A percentile compares a stretch with the other conserved stretches of the same genome.
phyloP scores from a whole-genome alignment of 2,113 vertebrate genomes.

The Hirundichthys speculiger region DNA sequence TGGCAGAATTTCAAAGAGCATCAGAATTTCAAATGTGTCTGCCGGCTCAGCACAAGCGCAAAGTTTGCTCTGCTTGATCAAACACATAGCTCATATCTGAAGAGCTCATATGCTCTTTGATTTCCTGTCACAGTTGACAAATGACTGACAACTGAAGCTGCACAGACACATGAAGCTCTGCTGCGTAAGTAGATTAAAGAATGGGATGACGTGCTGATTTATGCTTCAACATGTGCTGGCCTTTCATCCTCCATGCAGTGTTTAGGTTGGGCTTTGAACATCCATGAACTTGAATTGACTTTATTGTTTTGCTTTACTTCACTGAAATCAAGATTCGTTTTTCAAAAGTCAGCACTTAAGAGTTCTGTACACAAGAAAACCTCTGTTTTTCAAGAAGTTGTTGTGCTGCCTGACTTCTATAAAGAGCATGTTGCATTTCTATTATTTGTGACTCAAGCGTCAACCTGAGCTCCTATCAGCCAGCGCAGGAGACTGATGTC shows the following conservation, averaged over 20 bases:
- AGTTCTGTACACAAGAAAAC: too few species aligned
- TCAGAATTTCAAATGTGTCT: conserved; percentile 54
- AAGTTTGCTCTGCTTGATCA: conserved; percentile 55
- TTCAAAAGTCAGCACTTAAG: too few species aligned
- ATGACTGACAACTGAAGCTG: conserved; percentile 62
- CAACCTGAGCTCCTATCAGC: conserved; percentile 30
- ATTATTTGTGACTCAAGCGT: conserved; percentile 7
- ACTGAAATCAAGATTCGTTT: not conserved
- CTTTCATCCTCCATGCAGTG: conserved; percentile 31
- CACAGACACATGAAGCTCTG: conserved; percentile 54
- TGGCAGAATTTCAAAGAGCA: conserved; percentile 67
- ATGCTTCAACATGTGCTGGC: conserved; percentile 41
- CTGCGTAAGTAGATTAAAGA: conserved; percentile 57
- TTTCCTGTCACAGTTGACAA: conserved; percentile 53
- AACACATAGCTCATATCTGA: conserved; percentile 61
- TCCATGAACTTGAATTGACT: conserved; percentile 3
- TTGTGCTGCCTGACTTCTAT: conserved; percentile 4
- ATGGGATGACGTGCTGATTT: conserved; percentile 38
- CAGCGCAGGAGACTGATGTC: conserved; percentile 10
- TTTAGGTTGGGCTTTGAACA: conserved; percentile 1
- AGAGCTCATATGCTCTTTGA: conserved; percentile 64
- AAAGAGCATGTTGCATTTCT: conserved; percentile 15
- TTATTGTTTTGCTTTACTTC: conserved; percentile 5
- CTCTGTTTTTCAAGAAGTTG: not conserved
- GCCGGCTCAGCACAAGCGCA: conserved; percentile 50